Base-by-base conservation (phyloP, 2,888 invertebrate species). In the Listrodromus nycthemerus region DNA sequence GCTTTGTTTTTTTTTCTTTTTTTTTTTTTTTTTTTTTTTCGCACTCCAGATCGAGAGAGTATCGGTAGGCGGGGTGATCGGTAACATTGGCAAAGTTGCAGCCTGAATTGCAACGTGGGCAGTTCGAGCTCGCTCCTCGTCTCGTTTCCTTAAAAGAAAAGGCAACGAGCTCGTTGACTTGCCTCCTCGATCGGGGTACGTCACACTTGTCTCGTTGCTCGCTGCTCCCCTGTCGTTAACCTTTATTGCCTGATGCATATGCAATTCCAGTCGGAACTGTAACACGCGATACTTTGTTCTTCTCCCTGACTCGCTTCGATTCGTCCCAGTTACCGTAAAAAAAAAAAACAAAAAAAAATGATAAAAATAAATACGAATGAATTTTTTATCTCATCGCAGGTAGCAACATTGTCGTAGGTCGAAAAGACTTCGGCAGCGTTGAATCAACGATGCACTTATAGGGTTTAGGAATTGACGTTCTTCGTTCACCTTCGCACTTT, bases 61-160 rank as follows among this genome's bases (percentile, higher is more conserved):
- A 66, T 66, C 13, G 65, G 66, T 67, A 52, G 58, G 63, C 19
- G 50, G 61, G 24, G 80, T 61, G 75, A 76, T 82, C 84, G 73
- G 5, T 5, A n/a, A 70, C 78, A 75, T 84, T 70, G 82, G 67
- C 77, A 52, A 80, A 80, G 80, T 80, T 77, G 77, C 80, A 77
- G 21, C 52, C 82, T 80, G 78, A 79, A 78, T 83, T 61, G 78
- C 55, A 81, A 83, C 85, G 86, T 87, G 83, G 86, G 86, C 85
- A 85, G 87, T 74, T 77, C 74, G 83, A 78, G 83, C 78, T 82
- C 86, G 77, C 80, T 80, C 69, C 75, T 77, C 80, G 83, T 81
- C 77, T 78, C 30, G 76, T 85, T 85, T 79, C 87, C 87, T 84
- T 87, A 86, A 83, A 87, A 86, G 87, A 82, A 45, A 45, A 80